Evolutionary conservation across 1,140 invertebrate genomes (phyloP), one percentile per base, ranked within the genome.

Genomic region (Himalopsyche phryganea): DNA sequence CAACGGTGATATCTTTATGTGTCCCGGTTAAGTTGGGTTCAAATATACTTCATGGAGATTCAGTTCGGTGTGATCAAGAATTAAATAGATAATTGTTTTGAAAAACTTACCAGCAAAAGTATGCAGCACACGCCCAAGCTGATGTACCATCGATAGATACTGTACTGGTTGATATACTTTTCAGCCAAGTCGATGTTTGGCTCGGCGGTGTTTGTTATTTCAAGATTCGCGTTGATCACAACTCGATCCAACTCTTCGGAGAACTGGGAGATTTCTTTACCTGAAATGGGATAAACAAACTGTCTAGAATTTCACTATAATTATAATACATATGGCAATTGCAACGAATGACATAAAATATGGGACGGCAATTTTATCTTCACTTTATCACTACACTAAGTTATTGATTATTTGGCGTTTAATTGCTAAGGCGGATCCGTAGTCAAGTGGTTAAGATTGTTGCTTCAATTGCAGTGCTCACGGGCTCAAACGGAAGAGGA

Each of bases 131-230:
- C 70, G 14, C 63, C 68, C 19, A 80, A 48, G 46, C 74, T 74
- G 19, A 67, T 68, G 71, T 80, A 85, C 74, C 76, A 77, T 20
- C 85, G 76, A 70, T 88, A 89, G 14, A 80, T 80, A 6, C 80
- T 77, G 74, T 85, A 87, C 60, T 81, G 72, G 41, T 76, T 71
- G 38, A 86, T 80, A 35, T 80, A 78, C n/a, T 66, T 67, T 50
- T 81, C 77, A 3, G 77, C 75, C 17, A 65, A 45, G 17, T 80
- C 72, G 1, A 86, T 63, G 14, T 68, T 61, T 18, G 68, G 59
- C 17, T 71, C 56, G 0, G 68, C 66, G 44, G 66, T 63, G 52
- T 65, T 59, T 36, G 68, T 66, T 42, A 80, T 73, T 28, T 49
- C 50, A 46, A 50, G 60, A n/a, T 69, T 68, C 14, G 69, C 66